phyloP scores from a whole-genome alignment of 1,140 invertebrate species.

The Pogonognathellus flavescens region DNA sequence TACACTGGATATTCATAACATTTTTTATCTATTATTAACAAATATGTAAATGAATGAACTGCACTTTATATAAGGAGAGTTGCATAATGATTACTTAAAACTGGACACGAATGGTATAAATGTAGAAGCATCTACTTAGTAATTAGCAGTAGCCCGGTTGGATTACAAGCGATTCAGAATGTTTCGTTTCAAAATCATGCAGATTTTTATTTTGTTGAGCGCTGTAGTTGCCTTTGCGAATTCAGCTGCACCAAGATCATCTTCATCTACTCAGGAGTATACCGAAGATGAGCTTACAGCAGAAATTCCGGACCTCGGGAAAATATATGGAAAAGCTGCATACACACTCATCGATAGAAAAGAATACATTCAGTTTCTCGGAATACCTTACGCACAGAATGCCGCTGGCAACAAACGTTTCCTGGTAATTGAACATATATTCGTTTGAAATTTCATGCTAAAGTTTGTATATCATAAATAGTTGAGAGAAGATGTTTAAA shows the following conservation, averaged over 20 bases:
- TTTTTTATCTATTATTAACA: too few species aligned
- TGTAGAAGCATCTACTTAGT: too few species aligned
- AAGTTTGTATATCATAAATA: too few species aligned
- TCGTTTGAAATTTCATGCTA: background rate
- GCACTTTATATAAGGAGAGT: too few species aligned
- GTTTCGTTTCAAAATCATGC: too few species aligned
- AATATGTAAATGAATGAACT: too few species aligned
- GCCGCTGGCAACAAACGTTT: background rate
- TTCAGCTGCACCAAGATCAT: background rate
- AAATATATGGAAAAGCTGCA: slow-evolving; percentile 2
- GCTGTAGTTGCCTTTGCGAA: background rate
- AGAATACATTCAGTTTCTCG: slow-evolving; percentile 11
- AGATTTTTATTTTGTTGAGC: background rate
- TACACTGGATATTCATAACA: too few species aligned
- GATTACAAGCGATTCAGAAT: too few species aligned
- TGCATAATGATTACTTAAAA: too few species aligned
- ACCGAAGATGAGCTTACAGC: slow-evolving; percentile 20
- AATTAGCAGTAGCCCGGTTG: too few species aligned
- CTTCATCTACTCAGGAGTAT: slow-evolving; percentile 1
- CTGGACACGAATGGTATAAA: too few species aligned
- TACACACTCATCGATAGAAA: background rate
- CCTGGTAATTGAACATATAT: slow-evolving; percentile 1
- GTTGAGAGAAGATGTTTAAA: too few species aligned
- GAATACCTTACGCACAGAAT: slow-evolving; percentile 34
- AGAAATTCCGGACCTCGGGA: slow-evolving; percentile 13